Percentiles rank a stretch among this genome's conserved stretches.
phyloP scores from a whole-genome alignment of 2,888 invertebrate genomes.

The Iphiclides podalirius region DNA sequence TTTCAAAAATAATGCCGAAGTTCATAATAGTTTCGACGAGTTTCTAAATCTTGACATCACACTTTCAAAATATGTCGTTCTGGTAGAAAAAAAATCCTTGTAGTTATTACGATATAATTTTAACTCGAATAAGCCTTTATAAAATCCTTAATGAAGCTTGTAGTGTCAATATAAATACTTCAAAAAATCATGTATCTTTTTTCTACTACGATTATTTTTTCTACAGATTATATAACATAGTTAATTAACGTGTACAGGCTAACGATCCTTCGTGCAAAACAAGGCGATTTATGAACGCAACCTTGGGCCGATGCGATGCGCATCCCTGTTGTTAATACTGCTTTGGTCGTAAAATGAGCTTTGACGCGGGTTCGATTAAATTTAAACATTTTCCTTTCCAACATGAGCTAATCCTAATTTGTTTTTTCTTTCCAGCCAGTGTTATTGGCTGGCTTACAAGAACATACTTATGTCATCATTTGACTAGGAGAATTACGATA shows the following conservation, averaged over 20 bases:
- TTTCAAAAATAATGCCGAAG: too few relatives aligned
- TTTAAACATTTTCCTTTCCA: conserved; percentile 1
- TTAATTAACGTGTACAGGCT: conserved; percentile 8
- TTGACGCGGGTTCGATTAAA: conserved; percentile 4
- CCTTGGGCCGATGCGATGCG: conserved; percentile 7
- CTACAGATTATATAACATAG: neutral
- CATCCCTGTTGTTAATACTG: conserved; percentile 12
- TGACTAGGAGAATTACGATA: too few relatives aligned
- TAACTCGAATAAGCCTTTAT: too few relatives aligned
- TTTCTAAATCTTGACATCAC: too few relatives aligned
- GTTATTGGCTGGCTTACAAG: neutral
- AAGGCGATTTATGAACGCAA: neutral
- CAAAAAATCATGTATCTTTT: conserved; percentile 5
- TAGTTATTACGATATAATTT: too few relatives aligned
- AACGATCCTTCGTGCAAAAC: conserved; percentile 9
- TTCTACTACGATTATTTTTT: neutral
- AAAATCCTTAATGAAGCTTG: too few relatives aligned
- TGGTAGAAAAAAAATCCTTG: too few relatives aligned
- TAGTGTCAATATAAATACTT: neutral
- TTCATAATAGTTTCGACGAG: too few relatives aligned
- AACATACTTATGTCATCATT: too few relatives aligned
- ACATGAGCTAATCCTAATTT: neutral
- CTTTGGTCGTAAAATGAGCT: conserved; percentile 8
- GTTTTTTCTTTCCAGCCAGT: neutral
- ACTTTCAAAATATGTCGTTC: too few relatives aligned